Evolutionary conservation across 2,113 vertebrate species (phyloP), one percentile per base, ranked within the genome.

Genomic region (Raja brachyura): DNA sequence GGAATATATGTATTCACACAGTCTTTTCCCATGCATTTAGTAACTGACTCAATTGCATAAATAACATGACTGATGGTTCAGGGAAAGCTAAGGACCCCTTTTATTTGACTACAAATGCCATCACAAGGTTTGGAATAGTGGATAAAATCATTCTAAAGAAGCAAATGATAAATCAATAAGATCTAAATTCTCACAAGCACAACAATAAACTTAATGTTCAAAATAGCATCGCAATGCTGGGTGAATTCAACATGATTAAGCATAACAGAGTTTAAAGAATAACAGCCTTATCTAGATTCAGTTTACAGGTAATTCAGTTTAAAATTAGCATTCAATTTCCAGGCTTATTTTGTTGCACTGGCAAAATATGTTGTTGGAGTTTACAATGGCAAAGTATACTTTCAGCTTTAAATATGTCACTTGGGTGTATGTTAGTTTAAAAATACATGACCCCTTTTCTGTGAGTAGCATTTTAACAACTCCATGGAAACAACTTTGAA

Each of bases 401-500:
- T 86, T 13, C 56, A 61, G 28, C 28, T 63, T 88, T 83, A 88
- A 63, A 61, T 88, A 31, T 88, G 83, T 88, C 59, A 63, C 59
- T 88, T 63, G 28, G n/a, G 59, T 88, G 63, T 61, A 88, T 31
- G 59, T 63, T 88, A 88, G 83, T 88, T 28, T 88, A 88, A 63
- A 88, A 88, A 88, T 88, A 88, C 83, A 63, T 63, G 83, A 88
- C 83, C 59, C 18, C 59, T 88, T 88, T 88, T 88, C 83, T 63
- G 31, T n/a, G 83, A 63, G 59, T 88, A n/a, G 59, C 83, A 88
- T 66, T 16, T n/a, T 88, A 88, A 88, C 83, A 88, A 59, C 59
- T 63, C 28, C 31, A 31, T 61, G n/a, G 81, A 63, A 88, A 13
- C 25, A 88, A 28, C n/a, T 88, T 18, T 31, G 56, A 88, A 88